phyloP scores from a whole-genome alignment of 1,140 invertebrate genomes.

The Heliconius himera region DNA sequence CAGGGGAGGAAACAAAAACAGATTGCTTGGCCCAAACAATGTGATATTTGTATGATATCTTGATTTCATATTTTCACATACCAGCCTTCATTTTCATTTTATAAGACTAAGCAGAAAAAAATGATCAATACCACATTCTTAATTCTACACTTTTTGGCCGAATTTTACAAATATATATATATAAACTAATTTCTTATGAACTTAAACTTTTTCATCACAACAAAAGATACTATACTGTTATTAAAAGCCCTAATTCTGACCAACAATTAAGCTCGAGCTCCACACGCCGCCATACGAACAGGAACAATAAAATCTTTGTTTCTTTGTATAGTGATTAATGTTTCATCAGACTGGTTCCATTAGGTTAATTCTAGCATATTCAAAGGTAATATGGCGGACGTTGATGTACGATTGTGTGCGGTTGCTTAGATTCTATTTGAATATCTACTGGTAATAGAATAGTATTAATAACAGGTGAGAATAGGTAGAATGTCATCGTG shows the following conservation, averaged over 20 bases:
- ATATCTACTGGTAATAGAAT: background rate
- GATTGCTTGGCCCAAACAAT: background rate
- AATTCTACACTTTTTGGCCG: too few species aligned
- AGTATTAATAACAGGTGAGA: background rate
- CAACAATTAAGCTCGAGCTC: background rate
- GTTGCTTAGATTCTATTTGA: background rate
- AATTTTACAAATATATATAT: too few species aligned
- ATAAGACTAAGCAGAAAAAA: too few species aligned
- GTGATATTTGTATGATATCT: too few species aligned
- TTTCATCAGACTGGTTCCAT: background rate
- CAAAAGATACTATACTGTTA: background rate
- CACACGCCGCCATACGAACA: background rate
- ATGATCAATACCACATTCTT: too few species aligned
- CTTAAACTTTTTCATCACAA: background rate
- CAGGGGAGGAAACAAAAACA: background rate
- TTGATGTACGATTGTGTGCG: background rate
- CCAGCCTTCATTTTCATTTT: too few species aligned
- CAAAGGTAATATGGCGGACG: background rate
- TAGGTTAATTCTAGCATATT: conserved; percentile 1
- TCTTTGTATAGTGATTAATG: conserved; percentile 11
- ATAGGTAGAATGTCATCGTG: too few species aligned
- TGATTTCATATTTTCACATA: too few species aligned
- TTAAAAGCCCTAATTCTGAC: background rate
- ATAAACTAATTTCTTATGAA: too few species aligned
- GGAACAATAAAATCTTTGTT: conserved; percentile 9